phyloP scores from a whole-genome alignment of 2,888 invertebrate genomes.

The Rutpela maculata region DNA sequence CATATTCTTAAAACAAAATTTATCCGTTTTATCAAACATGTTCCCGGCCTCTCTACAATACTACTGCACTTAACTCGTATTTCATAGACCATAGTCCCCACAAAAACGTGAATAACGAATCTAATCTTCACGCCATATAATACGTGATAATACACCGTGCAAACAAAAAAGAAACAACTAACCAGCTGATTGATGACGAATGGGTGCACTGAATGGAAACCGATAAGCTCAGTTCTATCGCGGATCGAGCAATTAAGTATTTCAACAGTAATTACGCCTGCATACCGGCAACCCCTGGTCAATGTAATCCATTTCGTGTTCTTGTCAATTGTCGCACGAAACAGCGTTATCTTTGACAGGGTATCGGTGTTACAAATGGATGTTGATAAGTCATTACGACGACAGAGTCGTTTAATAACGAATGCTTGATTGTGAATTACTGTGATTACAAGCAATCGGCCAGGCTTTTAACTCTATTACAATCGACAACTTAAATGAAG shows the following conservation, averaged over 20 bases:
- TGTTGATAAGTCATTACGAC: constrained; percentile 24
- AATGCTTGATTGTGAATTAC: constrained; percentile 17
- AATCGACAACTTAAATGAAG: no score
- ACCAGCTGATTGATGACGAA: constrained; percentile 11
- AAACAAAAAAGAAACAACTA: constrained; percentile 5
- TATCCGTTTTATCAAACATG: no score
- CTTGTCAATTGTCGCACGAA: constrained; percentile 26
- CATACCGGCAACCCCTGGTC: constrained; percentile 11
- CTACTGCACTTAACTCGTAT: no score
- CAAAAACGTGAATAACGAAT: neutral
- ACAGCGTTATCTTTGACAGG: constrained; percentile 29
- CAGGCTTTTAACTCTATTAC: no score
- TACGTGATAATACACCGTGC: neutral
- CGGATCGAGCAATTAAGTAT: constrained; percentile 8
- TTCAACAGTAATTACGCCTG: constrained; percentile 11
- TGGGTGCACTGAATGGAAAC: neutral
- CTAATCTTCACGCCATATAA: constrained; percentile 1
- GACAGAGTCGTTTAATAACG: constrained; percentile 19
- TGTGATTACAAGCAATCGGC: neutral
- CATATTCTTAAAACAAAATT: no score
- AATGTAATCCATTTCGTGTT: constrained; percentile 14
- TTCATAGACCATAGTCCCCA: neutral
- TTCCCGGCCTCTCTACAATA: no score
- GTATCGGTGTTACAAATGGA: constrained; percentile 25
- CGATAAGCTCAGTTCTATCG: neutral